Percentiles rank a stretch among this genome's conserved stretches.
These are phyloP conservation scores for Loripinus fragilis DNA, from an alignment of 2,888 invertebrate species.

Conservation along the genomic window DNA sequence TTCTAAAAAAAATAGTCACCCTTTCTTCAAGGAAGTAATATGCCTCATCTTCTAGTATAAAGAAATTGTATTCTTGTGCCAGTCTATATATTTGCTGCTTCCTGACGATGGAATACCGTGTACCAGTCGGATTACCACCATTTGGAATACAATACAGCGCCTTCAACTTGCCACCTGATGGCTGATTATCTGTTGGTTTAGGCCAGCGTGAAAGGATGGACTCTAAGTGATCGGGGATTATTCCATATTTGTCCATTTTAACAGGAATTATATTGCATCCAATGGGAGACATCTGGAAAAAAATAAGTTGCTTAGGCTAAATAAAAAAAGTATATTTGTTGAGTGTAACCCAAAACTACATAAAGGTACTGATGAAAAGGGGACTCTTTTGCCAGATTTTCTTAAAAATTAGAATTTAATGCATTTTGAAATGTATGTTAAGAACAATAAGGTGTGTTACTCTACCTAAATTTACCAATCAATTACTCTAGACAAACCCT, in stretches of 20 bases:
- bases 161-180: conserved; percentile 80
- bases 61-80: conserved; percentile 90
- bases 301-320: too few species aligned
- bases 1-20: conserved; percentile 36
- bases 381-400: too few species aligned
- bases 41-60: conserved; percentile 93
- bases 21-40: conserved; percentile 86
- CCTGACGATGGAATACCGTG: conserved; percentile 87
- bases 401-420: too few species aligned
- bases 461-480: too few species aligned
- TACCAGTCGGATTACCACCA: conserved; percentile 90
- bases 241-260: conserved; percentile 89
- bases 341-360: too few species aligned
- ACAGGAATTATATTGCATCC: conserved; percentile 87
- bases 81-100: conserved; percentile 89
- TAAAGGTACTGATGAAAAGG: too few species aligned
- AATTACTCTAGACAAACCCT: too few species aligned
- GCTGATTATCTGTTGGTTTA: conserved; percentile 78
- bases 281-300: conserved; percentile 88
- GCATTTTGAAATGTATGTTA: too few species aligned
- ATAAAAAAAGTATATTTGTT: too few species aligned
- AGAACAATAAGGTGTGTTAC: too few species aligned
- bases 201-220: conserved; percentile 85
- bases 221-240: conserved; percentile 87
- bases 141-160: conserved; percentile 90